Base-by-base conservation (phyloP, 2,797 vertebrate species). In the Fringilla coelebs region DNA sequence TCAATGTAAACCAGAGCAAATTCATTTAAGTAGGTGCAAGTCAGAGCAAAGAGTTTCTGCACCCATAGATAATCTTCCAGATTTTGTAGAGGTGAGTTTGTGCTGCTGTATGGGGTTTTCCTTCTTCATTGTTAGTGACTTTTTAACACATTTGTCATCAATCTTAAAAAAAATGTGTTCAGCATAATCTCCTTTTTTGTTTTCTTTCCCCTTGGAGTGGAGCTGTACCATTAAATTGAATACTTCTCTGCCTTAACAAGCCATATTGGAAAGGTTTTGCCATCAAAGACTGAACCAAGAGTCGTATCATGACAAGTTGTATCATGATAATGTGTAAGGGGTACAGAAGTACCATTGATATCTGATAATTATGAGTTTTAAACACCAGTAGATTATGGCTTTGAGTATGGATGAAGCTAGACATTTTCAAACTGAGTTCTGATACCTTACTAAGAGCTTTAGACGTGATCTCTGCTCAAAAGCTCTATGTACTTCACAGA, bases 291-390 rank as follows among this genome's bases (percentile, higher is more conserved):
- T 71, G 81, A 78, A 38, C 29, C 10, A 34, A 62, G 78, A 87
- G 75, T 51, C 0, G 0, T 70, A 48, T 65, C 21, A 10, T 73
- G 63, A 55, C 36, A 73, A 72, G 15, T 20, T 0, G 1, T 36
- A 55, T 13, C 0, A 1, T 40, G 25, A 31, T 61, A 48, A 36
- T 74, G 29, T 49, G 24, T 71, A 29, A 58, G 57, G 14, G 49
- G 22, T 48, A 82, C 22, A 12, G 43, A 90, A 66, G 36, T 73
- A 48, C 17, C 26, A 5, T 26, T 70, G 29, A 16, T 54, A 3
- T 71, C 17, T 66, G 32, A 25, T 49, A 78, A 62, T 31, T 16
- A 58, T 40, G 63, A 49, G 17, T 65, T 78, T 72, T 58, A 61
- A 67, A 54, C 66, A 57, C 54, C 43, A 40, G 11, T 40, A 54